These are phyloP conservation scores for Pampus argenteus DNA, from an alignment of 2,797 vertebrate genomes.

Conservation along the genomic window DNA sequence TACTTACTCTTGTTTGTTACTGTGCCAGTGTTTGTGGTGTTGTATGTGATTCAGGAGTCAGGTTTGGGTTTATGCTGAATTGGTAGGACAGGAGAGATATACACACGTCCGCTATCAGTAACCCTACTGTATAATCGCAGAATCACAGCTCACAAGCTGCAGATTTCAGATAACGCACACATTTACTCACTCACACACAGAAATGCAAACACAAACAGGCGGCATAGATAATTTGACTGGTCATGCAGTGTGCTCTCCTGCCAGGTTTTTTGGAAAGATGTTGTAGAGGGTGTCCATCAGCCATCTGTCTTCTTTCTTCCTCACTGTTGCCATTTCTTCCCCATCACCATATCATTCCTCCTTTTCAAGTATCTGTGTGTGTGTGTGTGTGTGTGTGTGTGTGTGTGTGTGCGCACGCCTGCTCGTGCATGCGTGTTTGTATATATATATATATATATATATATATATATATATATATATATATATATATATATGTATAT, in stretches of 20 bases:
- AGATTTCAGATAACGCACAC: constrained; percentile 75
- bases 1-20: constrained; percentile 64
- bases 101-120: constrained; percentile 57
- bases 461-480: no score
- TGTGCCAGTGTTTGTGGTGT: constrained; percentile 51
- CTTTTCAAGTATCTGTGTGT: not conserved
- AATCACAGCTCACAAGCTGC: constrained; percentile 78
- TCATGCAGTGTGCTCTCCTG: constrained; percentile 56
- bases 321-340: constrained; percentile 21
- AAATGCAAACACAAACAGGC: constrained; percentile 67
- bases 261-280: constrained; percentile 65
- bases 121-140: constrained; percentile 72
- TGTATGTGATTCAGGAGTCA: constrained; percentile 64
- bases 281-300: constrained; percentile 46
- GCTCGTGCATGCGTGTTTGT: no score
- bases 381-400: constrained; percentile 7
- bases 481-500: no score
- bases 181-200: constrained; percentile 37
- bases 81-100: constrained; percentile 53
- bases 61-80: constrained; percentile 69
- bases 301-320: constrained; percentile 43
- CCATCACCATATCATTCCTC: not conserved
- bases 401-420: no score
- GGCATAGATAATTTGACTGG: constrained; percentile 70
- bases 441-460: no score